Conservation (phyloP, 2,113 vertebrate species). For the Machaerirhynchus nigripectus region DNA sequence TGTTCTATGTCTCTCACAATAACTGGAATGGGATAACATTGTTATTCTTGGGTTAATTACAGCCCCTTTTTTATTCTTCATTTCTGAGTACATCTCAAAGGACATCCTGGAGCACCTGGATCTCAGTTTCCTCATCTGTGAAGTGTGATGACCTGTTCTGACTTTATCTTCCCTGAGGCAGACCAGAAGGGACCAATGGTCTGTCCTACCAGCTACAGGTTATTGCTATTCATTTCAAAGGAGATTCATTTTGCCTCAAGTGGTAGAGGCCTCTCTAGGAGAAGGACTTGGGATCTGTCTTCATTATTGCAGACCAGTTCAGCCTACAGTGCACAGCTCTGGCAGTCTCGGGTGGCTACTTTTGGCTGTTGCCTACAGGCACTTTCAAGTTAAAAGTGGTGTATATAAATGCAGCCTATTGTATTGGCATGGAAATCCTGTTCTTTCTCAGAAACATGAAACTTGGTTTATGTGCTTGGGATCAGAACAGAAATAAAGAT, state of each 20-base stretch:
- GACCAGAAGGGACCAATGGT: not conserved
- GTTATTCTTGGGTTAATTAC: not conserved
- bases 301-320: not conserved
- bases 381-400: not conserved
- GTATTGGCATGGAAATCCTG: not conserved
- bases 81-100: not conserved
- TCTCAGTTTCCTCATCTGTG: not conserved
- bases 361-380: not conserved
- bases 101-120: not conserved
- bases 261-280: not conserved
- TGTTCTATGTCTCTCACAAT: not conserved
- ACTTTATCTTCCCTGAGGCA: not conserved
- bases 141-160: not conserved
- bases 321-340: not conserved
- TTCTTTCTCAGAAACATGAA: not conserved
- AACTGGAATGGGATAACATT: not conserved
- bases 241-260: not conserved
- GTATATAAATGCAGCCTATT: not conserved
- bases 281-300: not conserved
- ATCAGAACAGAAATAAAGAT: not conserved
- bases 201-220: not conserved
- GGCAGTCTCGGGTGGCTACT: not conserved
- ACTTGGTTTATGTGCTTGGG: not conserved
- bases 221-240: not conserved
- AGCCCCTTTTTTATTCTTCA: not conserved